These are phyloP conservation scores for Vanessa atalanta DNA, from an alignment of 1,140 invertebrate genomes.

Conservation along the genomic window DNA sequence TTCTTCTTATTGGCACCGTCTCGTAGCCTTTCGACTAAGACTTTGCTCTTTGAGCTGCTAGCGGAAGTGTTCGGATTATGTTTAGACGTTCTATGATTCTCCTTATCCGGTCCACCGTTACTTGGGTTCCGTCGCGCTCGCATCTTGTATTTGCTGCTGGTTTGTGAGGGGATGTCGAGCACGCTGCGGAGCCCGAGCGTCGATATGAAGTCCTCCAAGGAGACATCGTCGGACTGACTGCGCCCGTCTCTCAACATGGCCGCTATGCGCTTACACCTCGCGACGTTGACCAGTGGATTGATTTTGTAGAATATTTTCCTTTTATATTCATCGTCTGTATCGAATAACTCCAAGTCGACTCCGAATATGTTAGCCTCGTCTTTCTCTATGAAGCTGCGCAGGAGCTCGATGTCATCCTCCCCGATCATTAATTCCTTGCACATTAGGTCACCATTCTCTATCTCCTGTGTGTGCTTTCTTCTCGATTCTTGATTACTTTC, in stretches of 20 bases:
- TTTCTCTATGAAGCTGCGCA: slow-evolving; percentile 43
- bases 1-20: not conserved
- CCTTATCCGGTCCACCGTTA: slow-evolving; percentile 18
- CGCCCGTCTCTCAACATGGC: slow-evolving; percentile 24
- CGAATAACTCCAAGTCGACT: slow-evolving; percentile 40
- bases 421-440: slow-evolving; percentile 47
- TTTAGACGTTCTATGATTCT: not conserved
- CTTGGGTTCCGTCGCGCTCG: not conserved
- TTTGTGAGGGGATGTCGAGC: not conserved
- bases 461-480: not conserved
- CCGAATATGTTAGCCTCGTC: slow-evolving; percentile 13
- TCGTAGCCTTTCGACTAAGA: not conserved
- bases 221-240: not conserved
- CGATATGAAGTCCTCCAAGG: slow-evolving; percentile 44
- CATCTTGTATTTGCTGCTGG: slow-evolving; percentile 10
- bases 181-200: slow-evolving; percentile 47
- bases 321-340: slow-evolving; percentile 53
- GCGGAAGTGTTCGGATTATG: not conserved
- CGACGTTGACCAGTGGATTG: slow-evolving; percentile 54
- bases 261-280: slow-evolving; percentile 34
- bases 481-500: not conserved
- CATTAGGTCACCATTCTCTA: not conserved
- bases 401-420: slow-evolving; percentile 42
- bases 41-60: not conserved
- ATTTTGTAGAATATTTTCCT: slow-evolving; percentile 48